Evolutionary conservation across 2,113 vertebrate genomes (phyloP), one percentile per base, ranked within the genome.

Genomic region (Tetrax tetrax): DNA sequence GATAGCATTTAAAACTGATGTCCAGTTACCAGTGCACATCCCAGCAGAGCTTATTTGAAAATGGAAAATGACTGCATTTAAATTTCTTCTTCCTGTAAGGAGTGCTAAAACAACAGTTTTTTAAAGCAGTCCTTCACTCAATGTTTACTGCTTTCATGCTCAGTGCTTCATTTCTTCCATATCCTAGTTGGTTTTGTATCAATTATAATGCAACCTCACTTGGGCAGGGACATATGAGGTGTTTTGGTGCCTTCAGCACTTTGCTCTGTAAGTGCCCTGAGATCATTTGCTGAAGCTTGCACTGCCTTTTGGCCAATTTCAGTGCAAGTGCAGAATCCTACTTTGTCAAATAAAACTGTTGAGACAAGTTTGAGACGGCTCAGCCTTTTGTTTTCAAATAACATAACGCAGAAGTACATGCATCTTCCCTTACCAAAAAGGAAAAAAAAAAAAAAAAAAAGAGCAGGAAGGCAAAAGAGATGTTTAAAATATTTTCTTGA

Each of bases 401-500:
- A 38, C 11, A 13, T 8, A 59, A 82, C 0, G 4, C 1, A 50
- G 56, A 84, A 83, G 51, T 33, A 7, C 60, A 48, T n/a, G 37
- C 48, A 83, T 57, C 61, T 82, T 89, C 57, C 45, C 51, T 90
- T 64, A 70, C 25, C 8, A 41, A 29, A 48, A 25, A 33, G 20
- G 18, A 24, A 24, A 41, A 50, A 27, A 28, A 25, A 23, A 24
- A 24, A 41, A 43, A 71, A 25, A 12, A 33, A 21, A 23, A 18
- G 6, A 72, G 48, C 88, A 96, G 94, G 91, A 96, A 96, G 70
- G 86, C 82, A 33, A 60, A 76, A 77, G 76, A 84, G 61, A 85
- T 95, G 83, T 93, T 91, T 96, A 84, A 89, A 91, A 89, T 94
- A 87, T 76, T 92, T 95, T 93, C 77, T 74, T 59, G 19, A 89